A percentile compares a stretch with the other conserved stretches of the same genome.
These are phyloP conservation scores for Amaurobius ferox DNA, from an alignment of 2,888 invertebrate species.

Conservation along the genomic window DNA sequence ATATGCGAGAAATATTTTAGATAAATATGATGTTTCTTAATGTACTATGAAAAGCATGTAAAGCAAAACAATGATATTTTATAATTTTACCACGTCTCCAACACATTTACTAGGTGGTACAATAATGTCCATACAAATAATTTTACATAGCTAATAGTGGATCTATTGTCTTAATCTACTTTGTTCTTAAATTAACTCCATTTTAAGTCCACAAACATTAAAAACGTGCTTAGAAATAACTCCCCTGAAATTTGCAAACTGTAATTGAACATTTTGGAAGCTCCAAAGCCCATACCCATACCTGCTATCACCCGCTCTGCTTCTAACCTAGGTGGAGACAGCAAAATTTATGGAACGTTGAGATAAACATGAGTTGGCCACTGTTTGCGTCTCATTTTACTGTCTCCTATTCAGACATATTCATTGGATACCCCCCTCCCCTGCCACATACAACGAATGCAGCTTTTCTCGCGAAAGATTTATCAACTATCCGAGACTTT, in stretches of 20 bases:
- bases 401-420: slow-evolving; percentile 12
- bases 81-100: too few relatives aligned
- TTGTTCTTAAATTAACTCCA: too few relatives aligned
- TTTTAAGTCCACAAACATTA: too few relatives aligned
- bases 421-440: slow-evolving; percentile 22
- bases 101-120: too few relatives aligned
- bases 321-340: slow-evolving; percentile 43
- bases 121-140: too few relatives aligned
- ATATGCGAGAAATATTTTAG: too few relatives aligned
- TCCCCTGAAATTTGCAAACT: slow-evolving; percentile 12
- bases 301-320: slow-evolving; percentile 29
- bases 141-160: too few relatives aligned
- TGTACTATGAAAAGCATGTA: too few relatives aligned
- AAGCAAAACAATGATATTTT: too few relatives aligned
- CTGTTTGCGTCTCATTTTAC: slow-evolving; percentile 52
- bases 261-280: slow-evolving; percentile 18
- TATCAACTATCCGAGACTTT: slow-evolving; percentile 42
- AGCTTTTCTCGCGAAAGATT: slow-evolving; percentile 38
- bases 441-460: background rate
- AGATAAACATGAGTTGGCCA: slow-evolving; percentile 68
- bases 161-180: too few relatives aligned
- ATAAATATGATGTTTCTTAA: too few relatives aligned
- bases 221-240: too few relatives aligned
- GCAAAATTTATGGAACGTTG: slow-evolving; percentile 63
- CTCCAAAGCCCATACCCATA: slow-evolving; percentile 11